Evolutionary conservation across 1,140 invertebrate genomes (phyloP).

Genomic region (Drosophila athabasca): DNA sequence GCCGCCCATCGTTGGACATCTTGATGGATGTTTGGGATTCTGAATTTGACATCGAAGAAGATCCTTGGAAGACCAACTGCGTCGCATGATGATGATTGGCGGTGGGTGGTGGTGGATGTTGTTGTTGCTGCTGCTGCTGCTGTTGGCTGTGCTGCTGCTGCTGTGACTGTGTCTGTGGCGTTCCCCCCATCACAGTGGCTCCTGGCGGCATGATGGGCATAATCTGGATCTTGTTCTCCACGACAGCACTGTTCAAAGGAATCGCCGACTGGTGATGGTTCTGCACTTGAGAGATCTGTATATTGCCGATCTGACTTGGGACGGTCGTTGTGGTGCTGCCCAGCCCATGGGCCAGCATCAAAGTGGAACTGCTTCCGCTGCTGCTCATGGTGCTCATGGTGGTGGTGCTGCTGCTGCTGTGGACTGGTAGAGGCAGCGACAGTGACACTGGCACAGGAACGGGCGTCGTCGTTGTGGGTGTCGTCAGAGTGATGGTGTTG

Average conservation of each 20-base stretch:
- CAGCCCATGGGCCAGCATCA: conserved; percentile 52
- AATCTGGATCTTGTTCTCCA: conserved; percentile 83
- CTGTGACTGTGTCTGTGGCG: conserved; percentile 30
- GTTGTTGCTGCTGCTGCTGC: conserved; percentile 35
- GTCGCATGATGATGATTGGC: conserved; percentile 15
- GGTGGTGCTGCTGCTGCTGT: conserved; percentile 9
- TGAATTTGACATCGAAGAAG: not conserved
- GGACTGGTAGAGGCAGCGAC: not conserved
- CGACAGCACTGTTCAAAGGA: conserved; percentile 55
- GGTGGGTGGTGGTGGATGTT: conserved; percentile 51
- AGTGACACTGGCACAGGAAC: too few relatives aligned
- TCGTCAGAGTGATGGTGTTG: conserved; percentile 56
- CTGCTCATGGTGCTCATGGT: conserved; percentile 12
- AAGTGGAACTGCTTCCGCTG: conserved; percentile 32
- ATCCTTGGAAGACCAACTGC: conserved; percentile 51
- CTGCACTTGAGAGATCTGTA: conserved; percentile 80
- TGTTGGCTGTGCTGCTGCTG: conserved; percentile 14
- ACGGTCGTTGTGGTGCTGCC: conserved; percentile 63
- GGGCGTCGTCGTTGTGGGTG: conserved; percentile 9
- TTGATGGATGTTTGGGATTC: conserved; percentile 53
- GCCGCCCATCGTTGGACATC: conserved; percentile 65
- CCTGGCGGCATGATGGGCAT: conserved; percentile 77
- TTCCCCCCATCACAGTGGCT: conserved; percentile 68
- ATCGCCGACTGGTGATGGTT: conserved; percentile 55
- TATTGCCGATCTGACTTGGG: conserved; percentile 83